These are phyloP conservation scores for Philereme vetulata DNA, from an alignment of 2,888 invertebrate species.

Conservation along the genomic window DNA sequence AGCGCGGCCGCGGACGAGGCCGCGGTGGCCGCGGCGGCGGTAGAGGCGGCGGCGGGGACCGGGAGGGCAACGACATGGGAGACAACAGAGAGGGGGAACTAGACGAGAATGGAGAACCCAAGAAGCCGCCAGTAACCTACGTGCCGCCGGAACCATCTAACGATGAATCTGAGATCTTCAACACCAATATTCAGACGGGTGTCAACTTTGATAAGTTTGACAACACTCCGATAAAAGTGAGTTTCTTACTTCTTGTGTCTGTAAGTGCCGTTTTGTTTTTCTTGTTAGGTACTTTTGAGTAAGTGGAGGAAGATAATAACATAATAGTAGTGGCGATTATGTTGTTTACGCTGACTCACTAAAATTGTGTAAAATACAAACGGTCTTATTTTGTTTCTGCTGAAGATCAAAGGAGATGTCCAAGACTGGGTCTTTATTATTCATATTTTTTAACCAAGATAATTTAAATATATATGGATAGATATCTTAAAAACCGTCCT, in stretches of 20 bases:
- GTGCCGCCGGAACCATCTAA: constrained; percentile 89
- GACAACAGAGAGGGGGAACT: constrained; percentile 45
- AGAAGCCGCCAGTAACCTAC: constrained; percentile 82
- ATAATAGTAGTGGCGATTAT: too few species aligned
- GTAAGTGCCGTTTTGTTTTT: too few species aligned
- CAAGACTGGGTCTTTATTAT: too few species aligned
- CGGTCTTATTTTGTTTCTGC: too few species aligned
- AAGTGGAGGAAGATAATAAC: too few species aligned
- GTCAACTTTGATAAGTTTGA: constrained; percentile 97
- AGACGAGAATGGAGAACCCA: constrained; percentile 64
- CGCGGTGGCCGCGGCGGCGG: constrained; percentile 54
- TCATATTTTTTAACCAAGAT: too few species aligned
- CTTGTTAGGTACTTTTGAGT: too few species aligned
- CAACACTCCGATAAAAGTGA: constrained; percentile 93
- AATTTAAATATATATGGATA: too few species aligned
- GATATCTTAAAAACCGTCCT: too few species aligned
- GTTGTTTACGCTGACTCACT: too few species aligned
- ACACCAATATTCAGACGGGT: constrained; percentile 88
- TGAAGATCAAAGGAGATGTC: too few species aligned
- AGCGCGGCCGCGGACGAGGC: constrained; percentile 52
- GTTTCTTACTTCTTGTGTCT: constrained; percentile 36
- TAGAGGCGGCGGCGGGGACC: constrained; percentile 46
- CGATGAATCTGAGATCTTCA: constrained; percentile 88
- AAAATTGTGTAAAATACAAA: too few species aligned
- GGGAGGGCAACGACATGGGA: constrained; percentile 44